Conservation (phyloP, 1,140 invertebrate genomes). For the Batillaria attramentaria region DNA sequence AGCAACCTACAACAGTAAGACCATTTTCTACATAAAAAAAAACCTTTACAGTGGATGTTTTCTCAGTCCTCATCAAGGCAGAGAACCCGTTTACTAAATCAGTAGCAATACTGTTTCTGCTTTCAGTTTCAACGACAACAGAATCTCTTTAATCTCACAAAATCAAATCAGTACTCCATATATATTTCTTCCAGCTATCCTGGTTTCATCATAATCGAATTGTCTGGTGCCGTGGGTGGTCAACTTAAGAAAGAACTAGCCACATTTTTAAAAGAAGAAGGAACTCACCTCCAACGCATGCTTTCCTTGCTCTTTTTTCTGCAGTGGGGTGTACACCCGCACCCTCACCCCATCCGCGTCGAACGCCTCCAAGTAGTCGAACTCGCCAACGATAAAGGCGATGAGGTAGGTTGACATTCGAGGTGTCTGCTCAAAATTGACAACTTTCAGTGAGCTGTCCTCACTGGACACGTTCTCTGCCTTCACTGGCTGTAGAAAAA, state of each 20-base stretch:
- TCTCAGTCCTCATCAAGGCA: not conserved
- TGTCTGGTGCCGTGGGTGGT: no score
- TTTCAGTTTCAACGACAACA: not conserved
- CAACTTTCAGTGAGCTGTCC: constrained; percentile 74
- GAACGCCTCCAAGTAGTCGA: constrained; percentile 87
- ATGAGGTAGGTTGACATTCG: constrained; percentile 98
- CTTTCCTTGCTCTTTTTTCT: constrained; percentile 91
- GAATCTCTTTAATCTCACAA: not conserved
- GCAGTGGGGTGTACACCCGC: constrained; percentile 92
- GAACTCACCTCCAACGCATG: constrained; percentile 85
- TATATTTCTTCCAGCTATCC: not conserved
- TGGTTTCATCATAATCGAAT: no score
- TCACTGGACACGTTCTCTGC: constrained; percentile 57
- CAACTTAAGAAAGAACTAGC: not conserved
- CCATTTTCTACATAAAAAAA: not conserved
- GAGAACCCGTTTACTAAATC: not conserved
- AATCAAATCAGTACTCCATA: not conserved
- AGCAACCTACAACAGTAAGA: constrained; percentile 61
- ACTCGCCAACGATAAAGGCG: constrained; percentile 93
- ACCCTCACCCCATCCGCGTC: constrained; percentile 83
- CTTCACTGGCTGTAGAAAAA: constrained; percentile 77
- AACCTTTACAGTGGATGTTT: not conserved
- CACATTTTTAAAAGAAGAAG: not conserved
- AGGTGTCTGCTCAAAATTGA: constrained; percentile 89
- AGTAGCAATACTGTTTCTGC: not conserved